phyloP scores from a whole-genome alignment of 1,140 invertebrate species.

The Drosophila bocki region DNA sequence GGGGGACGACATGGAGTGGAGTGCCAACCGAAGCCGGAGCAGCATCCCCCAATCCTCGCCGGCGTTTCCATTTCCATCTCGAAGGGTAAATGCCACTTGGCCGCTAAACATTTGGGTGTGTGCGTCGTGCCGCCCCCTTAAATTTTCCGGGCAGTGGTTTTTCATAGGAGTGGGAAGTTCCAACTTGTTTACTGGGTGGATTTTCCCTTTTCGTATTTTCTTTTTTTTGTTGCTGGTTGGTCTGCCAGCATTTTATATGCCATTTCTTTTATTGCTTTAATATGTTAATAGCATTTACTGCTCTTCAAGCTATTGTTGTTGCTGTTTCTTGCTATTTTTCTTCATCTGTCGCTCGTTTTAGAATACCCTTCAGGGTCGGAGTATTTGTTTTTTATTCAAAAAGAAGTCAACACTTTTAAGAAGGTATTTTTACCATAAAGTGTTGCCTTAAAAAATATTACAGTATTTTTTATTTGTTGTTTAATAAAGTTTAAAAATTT shows the following conservation, averaged over 20 bases:
- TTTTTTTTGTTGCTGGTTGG: conserved; percentile 36
- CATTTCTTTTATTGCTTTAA: conserved; percentile 84
- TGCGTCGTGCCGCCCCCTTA: conserved; percentile 1
- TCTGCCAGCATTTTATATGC: conserved; percentile 75
- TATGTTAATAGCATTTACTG: conserved; percentile 81
- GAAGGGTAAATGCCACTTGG: conserved; percentile 74
- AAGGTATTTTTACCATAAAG: neutral
- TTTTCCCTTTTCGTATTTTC: neutral
- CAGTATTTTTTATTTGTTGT: no score
- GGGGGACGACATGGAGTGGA: conserved; percentile 5
- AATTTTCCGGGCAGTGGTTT: conserved; percentile 15
- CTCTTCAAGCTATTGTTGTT: conserved; percentile 43
- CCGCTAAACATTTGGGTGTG: conserved; percentile 75
- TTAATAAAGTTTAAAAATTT: no score
- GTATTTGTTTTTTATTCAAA: neutral
- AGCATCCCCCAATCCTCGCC: conserved; percentile 13
- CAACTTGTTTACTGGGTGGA: conserved; percentile 40
- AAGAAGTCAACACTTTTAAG: neutral
- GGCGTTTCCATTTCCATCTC: conserved; percentile 29
- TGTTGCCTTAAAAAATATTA: neutral
- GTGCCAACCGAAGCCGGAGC: conserved; percentile 39
- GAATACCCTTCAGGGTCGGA: neutral
- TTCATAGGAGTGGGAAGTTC: conserved; percentile 3
- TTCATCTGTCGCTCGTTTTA: conserved; percentile 23
- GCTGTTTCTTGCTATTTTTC: conserved; percentile 50